phyloP scores from a whole-genome alignment of 2,113 vertebrate genomes.

The Steatornis caripensis region DNA sequence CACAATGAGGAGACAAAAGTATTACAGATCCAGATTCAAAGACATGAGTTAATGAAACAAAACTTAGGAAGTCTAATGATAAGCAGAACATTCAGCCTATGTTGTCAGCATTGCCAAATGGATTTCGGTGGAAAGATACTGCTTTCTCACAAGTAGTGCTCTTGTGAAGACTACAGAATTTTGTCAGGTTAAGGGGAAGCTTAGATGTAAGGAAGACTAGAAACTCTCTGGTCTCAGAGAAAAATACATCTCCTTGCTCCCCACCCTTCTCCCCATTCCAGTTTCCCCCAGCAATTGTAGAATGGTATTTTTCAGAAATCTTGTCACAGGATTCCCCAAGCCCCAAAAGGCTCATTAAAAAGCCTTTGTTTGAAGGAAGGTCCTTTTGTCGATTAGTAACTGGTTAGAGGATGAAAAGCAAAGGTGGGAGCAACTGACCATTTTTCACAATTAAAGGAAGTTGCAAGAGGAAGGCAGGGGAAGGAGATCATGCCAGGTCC shows the following conservation, averaged over 20 bases:
- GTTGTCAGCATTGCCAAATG: neutral
- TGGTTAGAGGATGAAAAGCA: neutral
- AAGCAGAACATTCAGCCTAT: neutral
- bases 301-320: neutral
- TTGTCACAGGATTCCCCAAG: neutral
- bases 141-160: neutral
- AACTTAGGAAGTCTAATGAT: neutral
- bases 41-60: neutral
- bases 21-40: neutral
- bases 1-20: neutral
- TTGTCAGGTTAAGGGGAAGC: neutral
- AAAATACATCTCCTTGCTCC: neutral
- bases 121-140: neutral
- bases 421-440: neutral
- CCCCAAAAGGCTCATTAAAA: neutral
- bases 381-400: neutral
- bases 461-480: neutral
- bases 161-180: neutral
- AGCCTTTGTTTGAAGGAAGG: neutral
- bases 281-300: neutral
- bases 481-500: neutral
- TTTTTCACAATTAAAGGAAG: conserved; percentile 7
- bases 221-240: neutral
- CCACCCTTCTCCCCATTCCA: neutral
- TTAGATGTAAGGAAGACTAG: neutral